Evolutionary conservation across 2,113 vertebrate genomes (phyloP).

Genomic region (Pelmatolapia mariae): DNA sequence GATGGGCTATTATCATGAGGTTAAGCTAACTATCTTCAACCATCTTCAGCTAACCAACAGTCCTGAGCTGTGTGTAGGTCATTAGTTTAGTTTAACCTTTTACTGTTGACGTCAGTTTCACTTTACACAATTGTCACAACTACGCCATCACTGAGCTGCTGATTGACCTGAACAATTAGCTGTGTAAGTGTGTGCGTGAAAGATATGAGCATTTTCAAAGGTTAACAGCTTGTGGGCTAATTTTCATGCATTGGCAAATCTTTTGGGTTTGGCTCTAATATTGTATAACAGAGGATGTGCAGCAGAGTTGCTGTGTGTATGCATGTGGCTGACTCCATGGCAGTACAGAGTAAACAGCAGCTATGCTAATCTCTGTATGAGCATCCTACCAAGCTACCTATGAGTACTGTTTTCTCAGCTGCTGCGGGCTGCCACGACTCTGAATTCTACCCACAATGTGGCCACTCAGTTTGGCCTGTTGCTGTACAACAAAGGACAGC

Average conservation of each 20-base stretch:
- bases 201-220: not conserved
- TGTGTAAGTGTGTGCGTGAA: not conserved
- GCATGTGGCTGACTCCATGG: conserved; percentile 24
- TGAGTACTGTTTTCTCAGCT: conserved; percentile 62
- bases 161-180: not conserved
- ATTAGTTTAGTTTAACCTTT: not conserved
- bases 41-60: not conserved
- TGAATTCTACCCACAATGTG: conserved; percentile 12
- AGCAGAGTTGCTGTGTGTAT: conserved; percentile 17
- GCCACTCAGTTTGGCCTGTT: conserved; percentile 19
- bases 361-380: conserved; percentile 52
- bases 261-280: conserved; percentile 51
- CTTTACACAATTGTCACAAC: not conserved
- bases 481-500: conserved; percentile 27
- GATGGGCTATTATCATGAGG: not conserved
- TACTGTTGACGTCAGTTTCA: not conserved
- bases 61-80: not conserved
- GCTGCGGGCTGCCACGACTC: conserved; percentile 26
- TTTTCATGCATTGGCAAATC: conserved; percentile 26
- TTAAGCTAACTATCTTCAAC: not conserved
- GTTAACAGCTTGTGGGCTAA: conserved; percentile 45
- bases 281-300: conserved; percentile 39
- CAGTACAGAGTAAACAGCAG: conserved; percentile 56
- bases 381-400: conserved; percentile 32
- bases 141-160: not conserved